These are phyloP conservation scores for Tachina grossa DNA, from an alignment of 2,888 invertebrate species.

Conservation along the genomic window DNA sequence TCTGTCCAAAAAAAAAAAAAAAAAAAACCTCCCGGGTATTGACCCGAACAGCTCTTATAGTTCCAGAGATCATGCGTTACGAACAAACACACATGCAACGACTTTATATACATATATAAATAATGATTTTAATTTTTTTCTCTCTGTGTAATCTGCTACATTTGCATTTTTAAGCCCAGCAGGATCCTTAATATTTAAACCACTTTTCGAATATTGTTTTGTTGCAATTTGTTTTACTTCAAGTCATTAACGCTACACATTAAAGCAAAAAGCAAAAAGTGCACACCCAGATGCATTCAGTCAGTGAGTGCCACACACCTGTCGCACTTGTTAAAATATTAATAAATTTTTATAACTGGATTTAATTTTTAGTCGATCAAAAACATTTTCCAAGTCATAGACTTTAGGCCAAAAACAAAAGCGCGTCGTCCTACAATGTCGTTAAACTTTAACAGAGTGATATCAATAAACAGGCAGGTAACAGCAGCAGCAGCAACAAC, in stretches of 20 bases:
- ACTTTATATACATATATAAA: neutral
- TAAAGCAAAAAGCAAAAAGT: slow-evolving; percentile 3
- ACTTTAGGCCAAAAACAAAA: slow-evolving; percentile 57
- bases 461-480: slow-evolving; percentile 52
- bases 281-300: neutral
- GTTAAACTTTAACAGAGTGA: slow-evolving; percentile 76
- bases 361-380: slow-evolving; percentile 31
- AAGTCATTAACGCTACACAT: slow-evolving; percentile 61
- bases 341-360: slow-evolving; percentile 74
- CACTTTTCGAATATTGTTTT: slow-evolving; percentile 34
- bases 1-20: neutral
- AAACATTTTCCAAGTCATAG: slow-evolving; percentile 34
- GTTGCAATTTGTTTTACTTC: slow-evolving; percentile 50
- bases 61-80: too few species aligned
- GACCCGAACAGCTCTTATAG: too few species aligned
- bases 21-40: neutral
- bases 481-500: slow-evolving; percentile 17
- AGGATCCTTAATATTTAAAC: slow-evolving; percentile 41
- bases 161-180: neutral
- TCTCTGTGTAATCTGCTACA: slow-evolving; percentile 22
- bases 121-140: neutral
- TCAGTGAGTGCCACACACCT: neutral
- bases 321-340: slow-evolving; percentile 54
- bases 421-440: slow-evolving; percentile 74
- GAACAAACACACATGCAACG: too few species aligned